Evolutionary conservation across 2,888 invertebrate genomes (phyloP).

Genomic region (Watsonalla binaria): DNA sequence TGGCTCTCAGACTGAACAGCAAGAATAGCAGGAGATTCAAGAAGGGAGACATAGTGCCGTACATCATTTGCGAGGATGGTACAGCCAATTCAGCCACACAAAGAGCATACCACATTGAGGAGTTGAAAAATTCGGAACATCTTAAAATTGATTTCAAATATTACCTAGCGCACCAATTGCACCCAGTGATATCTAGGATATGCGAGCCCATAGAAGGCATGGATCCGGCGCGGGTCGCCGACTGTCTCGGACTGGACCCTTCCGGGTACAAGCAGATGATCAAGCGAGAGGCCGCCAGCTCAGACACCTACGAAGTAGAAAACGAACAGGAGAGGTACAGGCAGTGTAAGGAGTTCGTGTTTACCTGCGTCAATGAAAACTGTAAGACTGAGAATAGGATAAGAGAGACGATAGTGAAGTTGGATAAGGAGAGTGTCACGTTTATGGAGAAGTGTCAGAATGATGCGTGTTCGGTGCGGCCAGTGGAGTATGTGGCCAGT

Average conservation of each 20-base stretch:
- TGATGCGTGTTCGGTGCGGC: conserved; percentile 81
- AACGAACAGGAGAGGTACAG: conserved; percentile 77
- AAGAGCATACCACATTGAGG: conserved; percentile 96
- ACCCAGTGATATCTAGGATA: conserved; percentile 96
- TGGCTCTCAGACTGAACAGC: conserved; percentile 90
- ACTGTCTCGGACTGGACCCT: conserved; percentile 88
- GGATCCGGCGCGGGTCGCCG: conserved; percentile 93
- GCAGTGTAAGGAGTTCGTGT: conserved; percentile 81
- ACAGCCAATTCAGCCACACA: conserved; percentile 89
- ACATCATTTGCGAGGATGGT: conserved; percentile 96
- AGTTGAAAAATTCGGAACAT: conserved; percentile 84
- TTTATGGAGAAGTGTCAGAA: conserved; percentile 86
- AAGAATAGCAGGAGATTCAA: conserved; percentile 89
- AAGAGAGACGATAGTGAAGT: conserved; percentile 65
- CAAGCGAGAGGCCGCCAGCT: conserved; percentile 64
- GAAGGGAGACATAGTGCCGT: conserved; percentile 96
- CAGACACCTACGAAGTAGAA: conserved; percentile 68
- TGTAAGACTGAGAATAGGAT: conserved; percentile 79
- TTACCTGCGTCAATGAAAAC: conserved; percentile 78
- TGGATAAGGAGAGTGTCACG: conserved; percentile 67
- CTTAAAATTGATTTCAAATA: conserved; percentile 92
- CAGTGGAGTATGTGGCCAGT: conserved; percentile 81
- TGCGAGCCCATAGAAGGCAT: conserved; percentile 97
- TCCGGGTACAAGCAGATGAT: conserved; percentile 65
- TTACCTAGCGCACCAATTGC: conserved; percentile 96